Evolutionary conservation across 2,888 invertebrate species (phyloP).

Genomic region (Chrysomela aeneicollis): DNA sequence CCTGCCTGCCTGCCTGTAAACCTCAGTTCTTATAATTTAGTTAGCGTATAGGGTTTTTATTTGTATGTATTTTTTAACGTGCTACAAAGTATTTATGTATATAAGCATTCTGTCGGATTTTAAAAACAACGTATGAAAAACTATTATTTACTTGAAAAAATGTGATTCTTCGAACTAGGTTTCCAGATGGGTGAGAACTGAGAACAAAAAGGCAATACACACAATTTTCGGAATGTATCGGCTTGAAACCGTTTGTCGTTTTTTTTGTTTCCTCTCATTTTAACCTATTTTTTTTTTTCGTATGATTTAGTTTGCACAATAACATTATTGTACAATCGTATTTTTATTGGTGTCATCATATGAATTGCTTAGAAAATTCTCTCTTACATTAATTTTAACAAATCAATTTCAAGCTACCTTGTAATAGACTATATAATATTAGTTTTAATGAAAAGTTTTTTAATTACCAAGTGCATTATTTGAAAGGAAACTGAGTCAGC

Average conservation of each 20-base stretch:
- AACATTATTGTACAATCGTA: conserved; percentile 19
- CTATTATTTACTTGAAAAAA: conserved; percentile 29
- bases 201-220: conserved; percentile 21
- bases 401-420: conserved; percentile 16
- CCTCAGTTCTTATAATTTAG: conserved; percentile 31
- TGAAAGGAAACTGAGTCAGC: conserved; percentile 47
- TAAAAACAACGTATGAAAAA: conserved; percentile 31
- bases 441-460: conserved; percentile 54
- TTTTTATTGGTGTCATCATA: conserved; percentile 14
- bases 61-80: conserved; percentile 39
- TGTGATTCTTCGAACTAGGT: conserved; percentile 35
- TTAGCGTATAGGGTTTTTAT: conserved; percentile 32
- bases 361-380: conserved; percentile 4
- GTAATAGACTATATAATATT: conserved; percentile 51
- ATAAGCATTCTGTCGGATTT: conserved; percentile 38
- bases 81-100: conserved; percentile 40
- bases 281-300: conserved; percentile 15
- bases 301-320: conserved; percentile 20
- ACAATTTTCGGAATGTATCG: conserved; percentile 31
- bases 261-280: conserved; percentile 1
- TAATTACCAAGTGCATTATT: conserved; percentile 59
- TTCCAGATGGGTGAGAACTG: conserved; percentile 35
- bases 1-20: conserved; percentile 34
- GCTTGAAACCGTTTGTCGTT: conserved; percentile 20
- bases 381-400: background rate